Evolutionary conservation across 92 coral and sea anemone genomes (phyloP).

Genomic region (Heliopora coerulea): DNA sequence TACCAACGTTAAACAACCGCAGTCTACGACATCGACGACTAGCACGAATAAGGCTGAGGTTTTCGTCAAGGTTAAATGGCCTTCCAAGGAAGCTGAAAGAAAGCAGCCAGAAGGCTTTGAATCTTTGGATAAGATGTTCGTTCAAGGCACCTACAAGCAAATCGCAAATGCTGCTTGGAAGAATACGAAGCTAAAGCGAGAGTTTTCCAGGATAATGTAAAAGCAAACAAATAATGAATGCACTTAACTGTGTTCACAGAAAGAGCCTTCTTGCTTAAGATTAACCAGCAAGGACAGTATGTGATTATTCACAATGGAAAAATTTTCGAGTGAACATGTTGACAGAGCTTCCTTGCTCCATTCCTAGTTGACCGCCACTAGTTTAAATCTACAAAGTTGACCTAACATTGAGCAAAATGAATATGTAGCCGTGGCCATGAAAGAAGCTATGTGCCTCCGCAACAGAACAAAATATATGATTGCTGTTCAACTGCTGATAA

Average conservation of each 20-base stretch:
- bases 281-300: conserved; percentile 58
- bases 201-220: conserved; percentile 43
- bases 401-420: conserved; percentile 34
- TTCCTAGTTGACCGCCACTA: conserved; percentile 51
- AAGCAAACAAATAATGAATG: conserved; percentile 61
- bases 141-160: conserved; percentile 63
- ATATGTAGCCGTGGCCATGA: conserved; percentile 64
- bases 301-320: conserved; percentile 56
- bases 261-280: conserved; percentile 59
- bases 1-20: not conserved
- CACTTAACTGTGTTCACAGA: conserved; percentile 63
- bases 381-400: conserved; percentile 43
- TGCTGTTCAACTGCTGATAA: conserved; percentile 1
- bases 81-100: conserved; percentile 53
- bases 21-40: not conserved
- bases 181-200: conserved; percentile 44
- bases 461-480: not conserved
- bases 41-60: conserved; percentile 15
- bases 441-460: not conserved
- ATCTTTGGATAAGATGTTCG: conserved; percentile 65
- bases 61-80: conserved; percentile 51
- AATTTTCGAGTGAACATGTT: conserved; percentile 45
- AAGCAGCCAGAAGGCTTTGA: conserved; percentile 64
- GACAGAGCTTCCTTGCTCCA: conserved; percentile 62
- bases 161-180: conserved; percentile 71